Evolutionary conservation across 2,113 vertebrate genomes (phyloP).

Genomic region (Nestor notabilis): DNA sequence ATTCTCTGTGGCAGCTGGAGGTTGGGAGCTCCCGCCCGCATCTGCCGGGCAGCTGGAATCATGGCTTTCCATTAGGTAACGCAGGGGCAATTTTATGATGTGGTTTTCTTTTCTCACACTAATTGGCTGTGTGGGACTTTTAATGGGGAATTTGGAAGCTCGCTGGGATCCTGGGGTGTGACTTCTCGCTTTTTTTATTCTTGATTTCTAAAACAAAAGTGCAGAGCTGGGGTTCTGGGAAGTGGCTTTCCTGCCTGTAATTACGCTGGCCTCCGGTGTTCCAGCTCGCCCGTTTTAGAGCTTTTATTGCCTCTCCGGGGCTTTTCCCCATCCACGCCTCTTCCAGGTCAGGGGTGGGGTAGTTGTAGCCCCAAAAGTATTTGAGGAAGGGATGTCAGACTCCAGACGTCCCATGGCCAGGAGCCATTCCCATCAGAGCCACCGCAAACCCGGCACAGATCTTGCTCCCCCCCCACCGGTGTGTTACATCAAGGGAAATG

Average conservation of each 20-base stretch:
- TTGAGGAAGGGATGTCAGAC: not conserved
- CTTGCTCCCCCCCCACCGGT: accelerated
- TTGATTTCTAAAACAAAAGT: not conserved
- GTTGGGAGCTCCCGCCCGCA: not conserved
- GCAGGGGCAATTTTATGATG: not conserved
- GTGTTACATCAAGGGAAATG: not conserved
- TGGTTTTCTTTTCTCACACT: not conserved
- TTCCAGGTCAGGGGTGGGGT: not conserved
- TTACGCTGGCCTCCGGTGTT: not conserved
- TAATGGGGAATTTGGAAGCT: not conserved
- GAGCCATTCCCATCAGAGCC: not conserved
- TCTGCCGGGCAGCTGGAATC: not conserved
- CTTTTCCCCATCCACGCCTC: accelerated
- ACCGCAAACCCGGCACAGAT: accelerated
- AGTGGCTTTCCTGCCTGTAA: not conserved
- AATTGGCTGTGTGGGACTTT: not conserved
- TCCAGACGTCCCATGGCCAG: not conserved
- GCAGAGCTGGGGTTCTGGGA: not conserved
- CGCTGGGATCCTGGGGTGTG: not conserved
- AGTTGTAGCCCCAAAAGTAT: not conserved
- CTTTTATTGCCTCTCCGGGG: not conserved
- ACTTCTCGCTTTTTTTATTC: not conserved
- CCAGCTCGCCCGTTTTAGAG: not conserved
- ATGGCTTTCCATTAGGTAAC: not conserved
- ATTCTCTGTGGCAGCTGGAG: not conserved